Evolutionary conservation across 2,113 vertebrate species (phyloP), one percentile per base, ranked within the genome.

Genomic region (Ptilorrhoa leucosticta): DNA sequence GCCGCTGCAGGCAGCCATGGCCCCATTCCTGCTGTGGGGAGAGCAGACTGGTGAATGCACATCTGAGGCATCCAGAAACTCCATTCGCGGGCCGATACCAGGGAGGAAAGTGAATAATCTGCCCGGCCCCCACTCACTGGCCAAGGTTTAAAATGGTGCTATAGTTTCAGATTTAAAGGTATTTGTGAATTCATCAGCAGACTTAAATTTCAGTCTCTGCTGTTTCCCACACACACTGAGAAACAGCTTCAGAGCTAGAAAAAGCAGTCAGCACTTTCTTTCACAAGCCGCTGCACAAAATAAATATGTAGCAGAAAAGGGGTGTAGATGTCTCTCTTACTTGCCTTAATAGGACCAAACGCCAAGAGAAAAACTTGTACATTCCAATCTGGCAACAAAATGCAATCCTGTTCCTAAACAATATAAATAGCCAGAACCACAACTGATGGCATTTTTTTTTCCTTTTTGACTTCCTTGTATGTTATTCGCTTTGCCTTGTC

Each of bases 201-300:
- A 45, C 30, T 63, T 61, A 77, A 47, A 66, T 72, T 73, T 87
- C 71, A 56, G 15, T 66, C 58, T 85, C 78, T 81, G 35, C 53
- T 83, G 12, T 89, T 95, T 87, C 63, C 35, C 69, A 1, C 45
- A 70, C 64, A 77, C 20, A 42, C 58, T 73, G 39, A 83, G 68
- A 72, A 83, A 83, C 16, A 5, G n/a, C 45, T 80, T 91, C 91
- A 86, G 82, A 83, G 40, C 17, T 63, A 70, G 90, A 69, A 85
- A 83, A 91, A 90, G 40, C 53, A 92, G 92, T 56, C 75, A 95
- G 64, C 79, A 60, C 33, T 93, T 93, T 80, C 64, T 73, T 96
- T 94, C 79, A 94, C 83, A 90, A 88, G 40, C 64, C 60, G 23
- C 56, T 88, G 68, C 71, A 92, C 92, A 88, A 78, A 97, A 94